A percentile compares a stretch with the other conserved stretches of the same genome.
phyloP scores from a whole-genome alignment of 2,888 invertebrate genomes.

The Bruchidius siliquastri region DNA sequence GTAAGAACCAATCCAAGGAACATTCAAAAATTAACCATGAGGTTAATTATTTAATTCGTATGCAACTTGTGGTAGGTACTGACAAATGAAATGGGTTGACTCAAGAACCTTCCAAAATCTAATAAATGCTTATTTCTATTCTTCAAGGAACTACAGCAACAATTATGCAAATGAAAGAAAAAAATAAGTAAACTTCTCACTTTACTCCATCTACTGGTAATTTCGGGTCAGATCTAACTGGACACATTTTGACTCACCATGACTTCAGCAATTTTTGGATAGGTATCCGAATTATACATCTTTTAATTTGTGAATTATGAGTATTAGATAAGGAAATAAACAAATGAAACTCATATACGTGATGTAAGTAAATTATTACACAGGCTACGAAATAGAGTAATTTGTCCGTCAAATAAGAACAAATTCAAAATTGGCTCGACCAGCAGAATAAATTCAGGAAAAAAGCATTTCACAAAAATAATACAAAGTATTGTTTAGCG shows the following conservation, averaged over 20 bases:
- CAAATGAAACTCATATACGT: not conserved
- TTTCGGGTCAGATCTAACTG: not conserved
- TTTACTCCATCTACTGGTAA: not conserved
- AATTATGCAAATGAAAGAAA: not conserved
- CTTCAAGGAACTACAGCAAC: not conserved
- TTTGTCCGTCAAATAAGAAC: too few relatives aligned
- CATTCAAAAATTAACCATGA: too few relatives aligned
- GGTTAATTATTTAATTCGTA: too few relatives aligned
- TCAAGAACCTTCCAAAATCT: not conserved
- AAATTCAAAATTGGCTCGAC: too few relatives aligned
- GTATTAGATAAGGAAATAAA: not conserved
- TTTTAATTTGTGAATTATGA: not conserved
- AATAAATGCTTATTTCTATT: not conserved
- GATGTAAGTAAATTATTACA: not conserved
- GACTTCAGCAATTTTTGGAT: not conserved
- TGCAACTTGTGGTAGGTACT: too few relatives aligned
- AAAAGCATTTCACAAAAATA: too few relatives aligned
- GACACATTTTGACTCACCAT: not conserved
- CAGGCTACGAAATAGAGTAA: not conserved
- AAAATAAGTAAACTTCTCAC: not conserved
- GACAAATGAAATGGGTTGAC: not conserved
- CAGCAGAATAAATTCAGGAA: not conserved
- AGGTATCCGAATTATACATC: not conserved
- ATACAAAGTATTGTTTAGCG: too few relatives aligned
- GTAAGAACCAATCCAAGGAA: too few relatives aligned